Evolutionary conservation across 2,797 vertebrate genomes (phyloP).

Genomic region (Simalia tracyae): DNA sequence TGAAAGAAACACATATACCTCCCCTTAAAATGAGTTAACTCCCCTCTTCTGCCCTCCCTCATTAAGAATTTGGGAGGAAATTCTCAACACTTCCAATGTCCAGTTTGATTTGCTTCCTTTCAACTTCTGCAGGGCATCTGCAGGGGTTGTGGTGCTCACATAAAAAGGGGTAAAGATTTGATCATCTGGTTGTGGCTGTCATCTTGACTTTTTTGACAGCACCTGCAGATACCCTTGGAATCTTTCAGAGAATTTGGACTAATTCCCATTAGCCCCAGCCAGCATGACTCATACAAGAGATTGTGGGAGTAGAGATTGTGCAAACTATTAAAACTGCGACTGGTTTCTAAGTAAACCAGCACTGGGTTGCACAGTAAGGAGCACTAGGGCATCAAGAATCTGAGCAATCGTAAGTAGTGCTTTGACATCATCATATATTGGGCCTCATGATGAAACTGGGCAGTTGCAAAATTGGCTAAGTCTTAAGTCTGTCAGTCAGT

Average conservation of each 20-base stretch:
- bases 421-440: not conserved
- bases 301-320: not conserved
- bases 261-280: not conserved
- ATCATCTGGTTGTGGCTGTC: not conserved
- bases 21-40: not conserved
- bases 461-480: not conserved
- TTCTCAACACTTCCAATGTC: not conserved
- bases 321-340: not conserved
- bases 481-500: not conserved
- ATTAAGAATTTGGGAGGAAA: not conserved
- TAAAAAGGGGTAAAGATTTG: not conserved
- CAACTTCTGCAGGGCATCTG: not conserved
- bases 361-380: not conserved
- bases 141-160: not conserved
- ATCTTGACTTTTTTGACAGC: not conserved
- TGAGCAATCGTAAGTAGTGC: not conserved
- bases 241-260: not conserved
- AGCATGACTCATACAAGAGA: not conserved
- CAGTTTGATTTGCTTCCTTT: not conserved
- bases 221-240: not conserved
- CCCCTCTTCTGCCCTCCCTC: not conserved
- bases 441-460: not conserved
- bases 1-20: not conserved
- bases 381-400: not conserved
- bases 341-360: not conserved